A percentile compares a stretch with the other conserved stretches of the same genome.
phyloP scores from a whole-genome alignment of 2,113 vertebrate species.

The Hemichromis elongatus region DNA sequence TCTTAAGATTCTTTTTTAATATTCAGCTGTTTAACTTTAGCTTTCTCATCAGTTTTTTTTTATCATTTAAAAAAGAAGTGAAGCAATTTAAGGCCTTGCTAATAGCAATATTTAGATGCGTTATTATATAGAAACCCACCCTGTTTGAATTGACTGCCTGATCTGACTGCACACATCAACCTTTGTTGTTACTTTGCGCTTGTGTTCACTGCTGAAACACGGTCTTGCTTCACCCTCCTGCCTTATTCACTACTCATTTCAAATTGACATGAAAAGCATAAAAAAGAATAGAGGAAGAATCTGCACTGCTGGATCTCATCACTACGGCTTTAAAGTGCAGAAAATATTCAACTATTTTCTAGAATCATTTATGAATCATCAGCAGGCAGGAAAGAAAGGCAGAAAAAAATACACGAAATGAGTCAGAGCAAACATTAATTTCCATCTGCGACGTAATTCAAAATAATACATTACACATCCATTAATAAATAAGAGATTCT shows the following conservation, averaged over 20 bases:
- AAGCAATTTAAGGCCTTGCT: not conserved
- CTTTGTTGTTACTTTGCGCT: not conserved
- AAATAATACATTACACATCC: not conserved
- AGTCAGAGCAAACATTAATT: not conserved
- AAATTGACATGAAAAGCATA: not conserved
- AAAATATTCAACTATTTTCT: not conserved
- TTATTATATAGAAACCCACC: not conserved
- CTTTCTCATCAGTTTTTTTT: not conserved
- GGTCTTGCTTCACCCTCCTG: not conserved
- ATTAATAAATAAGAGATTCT: not conserved
- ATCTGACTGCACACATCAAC: not conserved
- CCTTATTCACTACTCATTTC: not conserved
- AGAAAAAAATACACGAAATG: accelerated
- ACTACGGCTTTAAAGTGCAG: not conserved
- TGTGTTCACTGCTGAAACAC: not conserved
- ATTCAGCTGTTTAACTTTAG: not conserved
- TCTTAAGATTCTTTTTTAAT: not conserved
- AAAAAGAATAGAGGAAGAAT: not conserved
- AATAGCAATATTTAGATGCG: not conserved
- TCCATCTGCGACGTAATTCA: not conserved
- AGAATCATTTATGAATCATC: not conserved
- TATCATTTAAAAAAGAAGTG: too few relatives aligned
- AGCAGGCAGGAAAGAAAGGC: not conserved
- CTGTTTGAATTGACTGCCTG: not conserved
- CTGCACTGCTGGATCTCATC: not conserved